Conservation (phyloP, 2,113 vertebrate genomes). For the Colaptes auratus region DNA sequence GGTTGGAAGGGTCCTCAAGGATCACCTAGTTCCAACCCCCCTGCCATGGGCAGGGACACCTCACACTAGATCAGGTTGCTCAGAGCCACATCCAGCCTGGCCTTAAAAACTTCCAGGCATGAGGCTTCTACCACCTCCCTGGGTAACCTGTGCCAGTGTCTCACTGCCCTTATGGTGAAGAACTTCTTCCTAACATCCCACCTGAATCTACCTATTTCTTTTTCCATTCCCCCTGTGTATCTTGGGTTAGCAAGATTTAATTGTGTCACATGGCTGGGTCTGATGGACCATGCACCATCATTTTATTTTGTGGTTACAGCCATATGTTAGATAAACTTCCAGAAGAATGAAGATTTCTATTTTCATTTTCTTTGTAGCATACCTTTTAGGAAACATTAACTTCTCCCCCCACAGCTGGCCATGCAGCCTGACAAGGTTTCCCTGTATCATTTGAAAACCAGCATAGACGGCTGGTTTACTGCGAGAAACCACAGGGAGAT, state of each 20-base stretch:
- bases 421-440: conserved; percentile 26
- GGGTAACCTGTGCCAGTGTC: too few species aligned
- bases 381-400: conserved; percentile 55
- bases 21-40: too few species aligned
- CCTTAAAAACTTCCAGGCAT: too few species aligned
- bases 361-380: conserved; percentile 30
- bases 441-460: conserved; percentile 24
- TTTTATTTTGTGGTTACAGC: neutral
- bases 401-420: conserved; percentile 21
- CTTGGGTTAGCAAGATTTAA: conserved; percentile 43
- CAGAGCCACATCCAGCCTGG: too few species aligned
- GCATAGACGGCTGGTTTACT: neutral
- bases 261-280: neutral
- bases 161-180: too few species aligned
- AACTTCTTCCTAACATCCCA: too few species aligned
- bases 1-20: too few species aligned
- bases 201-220: too few species aligned
- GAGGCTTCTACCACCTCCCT: too few species aligned
- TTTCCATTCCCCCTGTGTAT: neutral
- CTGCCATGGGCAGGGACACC: too few species aligned
- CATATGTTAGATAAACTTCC: neutral
- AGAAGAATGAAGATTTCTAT: neutral
- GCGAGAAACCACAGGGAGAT: conserved; percentile 46
- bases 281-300: neutral
- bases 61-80: too few species aligned